A percentile compares a stretch with the other conserved stretches of the same genome.
Evolutionary conservation across 1,140 invertebrate genomes (phyloP).

Genomic region (Bombus consobrinus): DNA sequence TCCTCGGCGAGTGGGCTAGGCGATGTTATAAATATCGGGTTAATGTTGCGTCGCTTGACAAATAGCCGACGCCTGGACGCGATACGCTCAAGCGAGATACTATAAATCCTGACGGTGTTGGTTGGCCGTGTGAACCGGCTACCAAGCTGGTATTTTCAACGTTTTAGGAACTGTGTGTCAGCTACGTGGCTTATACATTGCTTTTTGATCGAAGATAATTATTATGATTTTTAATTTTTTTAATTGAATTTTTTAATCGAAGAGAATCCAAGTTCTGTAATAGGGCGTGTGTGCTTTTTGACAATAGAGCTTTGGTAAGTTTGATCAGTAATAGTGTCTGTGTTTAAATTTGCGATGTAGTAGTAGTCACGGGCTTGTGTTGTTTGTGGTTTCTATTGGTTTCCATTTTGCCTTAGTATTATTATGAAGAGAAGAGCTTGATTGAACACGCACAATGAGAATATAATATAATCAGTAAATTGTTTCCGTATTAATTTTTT

Average conservation of each 20-base stretch:
- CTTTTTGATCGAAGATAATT: no score
- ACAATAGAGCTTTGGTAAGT: background rate
- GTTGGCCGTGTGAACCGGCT: no score
- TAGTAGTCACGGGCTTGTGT: no score
- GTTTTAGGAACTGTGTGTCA: background rate
- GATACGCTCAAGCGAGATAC: conserved; percentile 1
- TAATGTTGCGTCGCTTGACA: conserved; percentile 24
- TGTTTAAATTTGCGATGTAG: no score
- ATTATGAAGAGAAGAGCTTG: background rate
- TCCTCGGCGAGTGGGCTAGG: background rate
- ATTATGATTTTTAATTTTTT: no score
- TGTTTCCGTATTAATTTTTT: no score
- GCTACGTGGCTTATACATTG: no score
- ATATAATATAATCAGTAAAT: background rate
- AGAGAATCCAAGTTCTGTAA: no score
- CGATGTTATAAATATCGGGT: conserved; percentile 29
- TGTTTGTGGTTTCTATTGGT: background rate
- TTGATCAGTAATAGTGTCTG: no score
- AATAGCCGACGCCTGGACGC: conserved; percentile 9
- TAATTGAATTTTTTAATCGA: no score
- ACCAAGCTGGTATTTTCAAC: background rate
- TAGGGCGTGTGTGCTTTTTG: accelerated
- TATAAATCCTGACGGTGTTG: conserved; percentile 5
- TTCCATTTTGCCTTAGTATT: background rate
- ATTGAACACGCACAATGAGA: background rate